phyloP scores from a whole-genome alignment of 1,140 invertebrate species.

The Homalodisca vitripennis region DNA sequence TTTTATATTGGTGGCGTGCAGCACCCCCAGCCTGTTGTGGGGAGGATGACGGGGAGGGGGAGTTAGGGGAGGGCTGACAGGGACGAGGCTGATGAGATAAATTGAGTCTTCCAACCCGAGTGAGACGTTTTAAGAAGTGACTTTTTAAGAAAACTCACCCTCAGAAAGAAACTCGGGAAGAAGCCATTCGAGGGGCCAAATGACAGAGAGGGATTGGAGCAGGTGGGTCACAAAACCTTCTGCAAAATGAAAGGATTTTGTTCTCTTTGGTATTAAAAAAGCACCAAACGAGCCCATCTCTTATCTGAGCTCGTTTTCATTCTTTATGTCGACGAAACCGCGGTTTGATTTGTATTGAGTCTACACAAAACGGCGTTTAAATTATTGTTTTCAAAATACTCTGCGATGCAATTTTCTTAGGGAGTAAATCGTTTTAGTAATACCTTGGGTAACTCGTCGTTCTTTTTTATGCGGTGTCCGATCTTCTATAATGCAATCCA shows the following conservation, averaged over 20 bases:
- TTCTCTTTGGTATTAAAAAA: slow-evolving; percentile 20
- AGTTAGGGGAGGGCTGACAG: no score
- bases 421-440: no score
- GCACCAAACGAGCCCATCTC: slow-evolving; percentile 18
- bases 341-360: slow-evolving; percentile 9
- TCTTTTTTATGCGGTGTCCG: no score
- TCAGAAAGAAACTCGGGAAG: slow-evolving; percentile 25
- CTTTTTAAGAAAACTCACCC: slow-evolving; percentile 29
- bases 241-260: slow-evolving; percentile 23
- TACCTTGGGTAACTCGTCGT: no score
- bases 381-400: slow-evolving; percentile 30
- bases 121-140: slow-evolving; percentile 31
- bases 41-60: background rate
- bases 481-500: no score
- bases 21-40: background rate
- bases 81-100: slow-evolving; percentile 26
- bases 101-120: slow-evolving; percentile 23
- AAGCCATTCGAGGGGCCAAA: slow-evolving; percentile 17
- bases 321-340: slow-evolving; percentile 1
- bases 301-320: slow-evolving; percentile 22
- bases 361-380: slow-evolving; percentile 5
- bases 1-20: background rate
- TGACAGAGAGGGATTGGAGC: slow-evolving; percentile 2
- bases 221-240: slow-evolving; percentile 23
- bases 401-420: background rate